phyloP scores from a whole-genome alignment of 2,113 vertebrate genomes.

The Ardeotis arabs region DNA sequence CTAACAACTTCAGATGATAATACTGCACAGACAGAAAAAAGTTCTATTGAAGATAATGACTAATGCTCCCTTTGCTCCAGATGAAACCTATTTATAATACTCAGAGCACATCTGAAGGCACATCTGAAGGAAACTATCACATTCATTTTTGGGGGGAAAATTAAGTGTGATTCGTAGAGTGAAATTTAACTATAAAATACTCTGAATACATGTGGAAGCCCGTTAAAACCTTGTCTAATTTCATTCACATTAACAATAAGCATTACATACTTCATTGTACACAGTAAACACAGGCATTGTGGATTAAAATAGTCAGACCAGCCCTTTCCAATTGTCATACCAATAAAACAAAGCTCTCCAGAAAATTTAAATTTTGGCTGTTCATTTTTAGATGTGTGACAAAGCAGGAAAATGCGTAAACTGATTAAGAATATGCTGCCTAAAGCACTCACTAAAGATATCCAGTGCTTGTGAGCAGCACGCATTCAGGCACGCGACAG shows the following conservation, averaged over 20 bases:
- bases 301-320: neutral
- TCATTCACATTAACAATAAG: neutral
- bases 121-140: neutral
- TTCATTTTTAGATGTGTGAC: neutral
- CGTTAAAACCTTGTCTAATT: neutral
- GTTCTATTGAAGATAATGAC: constrained; percentile 21
- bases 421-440: neutral
- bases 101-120: constrained; percentile 3
- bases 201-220: neutral
- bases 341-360: neutral
- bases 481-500: rapidly evolving
- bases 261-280: neutral
- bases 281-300: neutral
- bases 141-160: neutral
- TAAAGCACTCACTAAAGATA: neutral
- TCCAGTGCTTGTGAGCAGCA: neutral
- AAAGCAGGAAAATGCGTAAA: neutral
- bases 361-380: neutral
- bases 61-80: neutral
- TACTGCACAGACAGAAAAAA: constrained; percentile 18
- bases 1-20: constrained; percentile 23
- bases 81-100: constrained; percentile 12
- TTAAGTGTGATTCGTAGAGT: neutral
- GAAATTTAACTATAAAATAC: neutral
- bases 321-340: neutral